Percentiles rank a stretch among this genome's conserved stretches.
These are phyloP conservation scores for Zootermopsis nevadensis DNA, from an alignment of 2,888 invertebrate genomes.

Conservation along the genomic window DNA sequence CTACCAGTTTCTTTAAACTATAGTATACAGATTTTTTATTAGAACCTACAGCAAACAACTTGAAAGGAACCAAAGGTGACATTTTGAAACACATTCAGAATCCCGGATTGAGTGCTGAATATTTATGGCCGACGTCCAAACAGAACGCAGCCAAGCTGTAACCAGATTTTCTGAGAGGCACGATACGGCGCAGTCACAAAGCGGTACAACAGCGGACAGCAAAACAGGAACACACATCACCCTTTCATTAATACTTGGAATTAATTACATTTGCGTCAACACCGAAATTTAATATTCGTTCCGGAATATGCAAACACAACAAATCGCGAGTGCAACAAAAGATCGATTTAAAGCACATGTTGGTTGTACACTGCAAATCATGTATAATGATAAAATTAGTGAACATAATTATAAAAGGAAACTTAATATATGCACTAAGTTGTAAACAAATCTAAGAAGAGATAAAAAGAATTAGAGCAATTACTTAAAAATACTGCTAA, in stretches of 20 bases:
- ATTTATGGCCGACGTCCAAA: constrained; percentile 22
- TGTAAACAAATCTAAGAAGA: too few species aligned
- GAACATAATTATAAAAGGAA: too few species aligned
- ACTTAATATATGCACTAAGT: too few species aligned
- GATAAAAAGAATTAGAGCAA: too few species aligned
- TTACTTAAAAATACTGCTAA: too few species aligned
- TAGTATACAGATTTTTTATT: too few species aligned
- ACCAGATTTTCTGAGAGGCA: constrained; percentile 19
- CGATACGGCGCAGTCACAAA: background rate
- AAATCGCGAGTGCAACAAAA: background rate
- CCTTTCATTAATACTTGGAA: background rate
- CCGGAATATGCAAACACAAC: background rate
- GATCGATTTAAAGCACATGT: background rate
- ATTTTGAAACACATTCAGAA: constrained; percentile 36
- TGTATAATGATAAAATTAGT: too few species aligned
- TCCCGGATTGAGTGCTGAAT: constrained; percentile 31
- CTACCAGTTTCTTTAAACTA: background rate
- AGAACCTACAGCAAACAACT: too few species aligned
- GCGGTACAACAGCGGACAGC: background rate
- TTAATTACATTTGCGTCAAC: background rate
- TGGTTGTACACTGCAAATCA: background rate
- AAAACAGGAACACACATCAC: constrained; percentile 1
- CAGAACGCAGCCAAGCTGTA: constrained; percentile 5
- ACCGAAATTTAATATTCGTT: background rate
- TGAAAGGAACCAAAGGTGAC: constrained; percentile 13